Conservation (phyloP, 1,140 invertebrate genomes). For the Heliconius congener region DNA sequence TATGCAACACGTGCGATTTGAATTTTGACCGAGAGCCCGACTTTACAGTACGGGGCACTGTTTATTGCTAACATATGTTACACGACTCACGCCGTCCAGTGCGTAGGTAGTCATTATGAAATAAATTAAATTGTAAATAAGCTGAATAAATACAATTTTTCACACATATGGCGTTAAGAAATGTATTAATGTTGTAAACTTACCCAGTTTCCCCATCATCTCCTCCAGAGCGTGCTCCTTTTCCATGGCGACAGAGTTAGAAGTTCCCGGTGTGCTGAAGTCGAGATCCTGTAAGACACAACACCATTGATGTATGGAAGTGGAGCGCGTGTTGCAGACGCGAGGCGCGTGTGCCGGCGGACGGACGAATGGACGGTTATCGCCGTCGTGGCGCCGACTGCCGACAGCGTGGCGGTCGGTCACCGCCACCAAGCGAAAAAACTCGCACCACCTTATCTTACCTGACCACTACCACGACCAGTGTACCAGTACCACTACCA, state of each 20-base stretch:
- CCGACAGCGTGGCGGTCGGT: constrained; percentile 55
- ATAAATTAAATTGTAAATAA: constrained; percentile 12
- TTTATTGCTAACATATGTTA: constrained; percentile 15
- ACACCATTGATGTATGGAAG: constrained; percentile 57
- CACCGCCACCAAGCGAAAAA: constrained; percentile 67
- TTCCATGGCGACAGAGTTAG: constrained; percentile 72
- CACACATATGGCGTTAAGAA: background rate
- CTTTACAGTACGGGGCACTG: constrained; percentile 26
- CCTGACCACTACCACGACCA: constrained; percentile 38
- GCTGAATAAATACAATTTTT: background rate
- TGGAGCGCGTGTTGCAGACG: constrained; percentile 48
- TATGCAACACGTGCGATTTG: constrained; percentile 35
- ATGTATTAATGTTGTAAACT: constrained; percentile 45
- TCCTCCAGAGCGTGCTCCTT: constrained; percentile 85
- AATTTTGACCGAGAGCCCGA: constrained; percentile 37
- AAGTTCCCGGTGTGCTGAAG: constrained; percentile 32
- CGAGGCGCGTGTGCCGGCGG: constrained; percentile 66
- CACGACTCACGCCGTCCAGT: background rate
- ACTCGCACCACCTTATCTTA: constrained; percentile 62
- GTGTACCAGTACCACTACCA: constrained; percentile 17
- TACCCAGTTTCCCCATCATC: constrained; percentile 85
- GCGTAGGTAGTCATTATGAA: background rate
- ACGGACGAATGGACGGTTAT: constrained; percentile 70
- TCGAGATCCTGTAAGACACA: constrained; percentile 57
- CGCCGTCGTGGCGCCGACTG: constrained; percentile 55